Base-by-base conservation (phyloP, 1,140 invertebrate species). In the Dendrolimus kikuchii region DNA sequence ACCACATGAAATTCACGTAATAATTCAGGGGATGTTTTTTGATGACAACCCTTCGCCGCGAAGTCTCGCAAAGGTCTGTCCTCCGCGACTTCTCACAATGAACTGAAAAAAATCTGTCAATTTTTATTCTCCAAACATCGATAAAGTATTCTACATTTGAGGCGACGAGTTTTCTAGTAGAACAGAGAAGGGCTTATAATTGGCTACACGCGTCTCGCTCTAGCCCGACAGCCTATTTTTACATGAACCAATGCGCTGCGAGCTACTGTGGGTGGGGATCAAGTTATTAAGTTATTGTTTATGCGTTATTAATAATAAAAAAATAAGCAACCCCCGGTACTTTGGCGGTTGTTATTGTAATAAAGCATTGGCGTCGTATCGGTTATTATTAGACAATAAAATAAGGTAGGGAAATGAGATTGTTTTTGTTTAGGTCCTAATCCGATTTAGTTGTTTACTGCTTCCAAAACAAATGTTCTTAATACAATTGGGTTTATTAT, bases 101-200 rank as follows among this genome's bases (percentile, higher is more conserved):
- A 61, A 86, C 82, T 84, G 77, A 81, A 80, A 84, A 83, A 83
- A 83, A 80, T 77, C 82, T 84, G 82, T 86, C 82, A 84, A 86
- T 86, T 86, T 86, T 84, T 84, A 86, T 83, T 79, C 74, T 71
- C 68, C 74, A 71, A 83, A 81, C 81, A 84, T 86, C 82, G 77
- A 86, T 84, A 83, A 79, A 77, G 74, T 77, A 81, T 80, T 81
- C 77, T 71, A 83, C 72, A 74, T 86, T 84, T 72, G 79, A 74
- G 66, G 71, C 73, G 77, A 76, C 76, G 71, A 80, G 71, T 82
- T 76, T 76, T 79, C 66, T 74, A 53, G 71, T 49, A 66, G 9
- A 68, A 82, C 50, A 5, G 66, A 55, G 71, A 77, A 39, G 47
- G 49, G 40, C 41, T 37, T 49, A 69, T n/a, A 6, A 7, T 5